Evolutionary conservation across 2,888 invertebrate species (phyloP), one percentile per base, ranked within the genome.

Genomic region (Chymomyza procnemis): DNA sequence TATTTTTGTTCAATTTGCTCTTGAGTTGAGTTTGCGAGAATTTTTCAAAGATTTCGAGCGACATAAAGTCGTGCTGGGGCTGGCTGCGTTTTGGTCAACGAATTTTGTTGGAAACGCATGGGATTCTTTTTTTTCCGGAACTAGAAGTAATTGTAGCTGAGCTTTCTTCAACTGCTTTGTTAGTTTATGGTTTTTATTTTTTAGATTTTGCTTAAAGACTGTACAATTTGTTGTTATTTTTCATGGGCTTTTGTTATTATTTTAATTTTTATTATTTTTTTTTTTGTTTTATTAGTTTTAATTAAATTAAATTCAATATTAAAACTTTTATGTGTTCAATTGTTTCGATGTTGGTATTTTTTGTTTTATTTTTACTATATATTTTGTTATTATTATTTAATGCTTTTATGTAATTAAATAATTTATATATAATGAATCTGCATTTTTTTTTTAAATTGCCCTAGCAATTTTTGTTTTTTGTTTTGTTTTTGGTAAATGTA

Each of bases 401-500:
- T 61, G 19, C 21, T 12, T 61, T 57, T 66, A 64, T 65, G 52
- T 77, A 41, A 60, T 62, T 70, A 73, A 71, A 74, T 76, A 71
- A 76, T 69, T 69, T 70, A 69, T 71, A 62, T 63, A 69, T 50
- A 64, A 65, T 64, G 30, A 55, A 22, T 55, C 26, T 55, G 22
- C 55, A 9, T 21, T 52, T 61, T 30, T 61, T 30, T 52, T 61
- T 52, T 61, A 41, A 14, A 63, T 67, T 48, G 56, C n/a, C 58
- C 58, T 3, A 41, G 57, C 64, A 21, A 66, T 66, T 60, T 63
- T 52, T 34, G 70, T 64, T 46, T 67, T 73, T 79, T 65, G 47
- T 66, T 69, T 52, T 61, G 69, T 56, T 78, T 72, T 66, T 70
- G 60, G 76, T 73, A 68, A 63, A 54, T 72, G 73, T 70, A 67